A percentile compares a stretch with the other conserved stretches of the same genome.
Conservation (phyloP, 2,113 vertebrate species). For the Neopipo cinnamomea region DNA sequence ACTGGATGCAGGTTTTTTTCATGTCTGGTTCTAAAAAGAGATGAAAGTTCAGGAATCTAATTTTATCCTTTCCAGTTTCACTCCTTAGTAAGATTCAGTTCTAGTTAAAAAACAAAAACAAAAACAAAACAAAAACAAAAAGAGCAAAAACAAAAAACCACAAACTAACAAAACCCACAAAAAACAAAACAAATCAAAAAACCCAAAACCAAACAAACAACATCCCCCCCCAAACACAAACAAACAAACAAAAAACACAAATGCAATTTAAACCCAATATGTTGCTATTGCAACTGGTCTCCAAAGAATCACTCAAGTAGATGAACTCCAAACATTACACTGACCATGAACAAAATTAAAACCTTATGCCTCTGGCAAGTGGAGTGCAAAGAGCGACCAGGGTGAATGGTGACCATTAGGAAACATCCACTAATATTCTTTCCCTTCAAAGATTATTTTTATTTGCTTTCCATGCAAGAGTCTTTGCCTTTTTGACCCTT, state of each 20-base stretch:
- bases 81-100: slow-evolving; percentile 37
- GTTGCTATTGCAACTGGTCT: slow-evolving; percentile 39
- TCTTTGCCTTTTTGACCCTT: slow-evolving; percentile 7
- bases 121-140: background rate
- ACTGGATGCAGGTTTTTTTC: slow-evolving; percentile 52
- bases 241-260: background rate
- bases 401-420: slow-evolving; percentile 31
- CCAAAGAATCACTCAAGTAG: background rate
- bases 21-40: slow-evolving; percentile 57
- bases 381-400: background rate
- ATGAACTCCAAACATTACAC: slow-evolving; percentile 37
- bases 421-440: slow-evolving; percentile 36
- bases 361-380: slow-evolving; percentile 39
- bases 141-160: too few relatives aligned
- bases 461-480: background rate
- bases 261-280: slow-evolving; percentile 22
- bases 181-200: too few relatives aligned
- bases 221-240: too few relatives aligned
- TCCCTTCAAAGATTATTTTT: slow-evolving; percentile 16
- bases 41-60: slow-evolving; percentile 62
- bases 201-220: too few relatives aligned
- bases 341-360: slow-evolving; percentile 40
- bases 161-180: too few relatives aligned
- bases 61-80: slow-evolving; percentile 60
- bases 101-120: background rate